These are phyloP conservation scores for Sabatieria punctata DNA, from an alignment of 2,888 invertebrate species.

Conservation along the genomic window DNA sequence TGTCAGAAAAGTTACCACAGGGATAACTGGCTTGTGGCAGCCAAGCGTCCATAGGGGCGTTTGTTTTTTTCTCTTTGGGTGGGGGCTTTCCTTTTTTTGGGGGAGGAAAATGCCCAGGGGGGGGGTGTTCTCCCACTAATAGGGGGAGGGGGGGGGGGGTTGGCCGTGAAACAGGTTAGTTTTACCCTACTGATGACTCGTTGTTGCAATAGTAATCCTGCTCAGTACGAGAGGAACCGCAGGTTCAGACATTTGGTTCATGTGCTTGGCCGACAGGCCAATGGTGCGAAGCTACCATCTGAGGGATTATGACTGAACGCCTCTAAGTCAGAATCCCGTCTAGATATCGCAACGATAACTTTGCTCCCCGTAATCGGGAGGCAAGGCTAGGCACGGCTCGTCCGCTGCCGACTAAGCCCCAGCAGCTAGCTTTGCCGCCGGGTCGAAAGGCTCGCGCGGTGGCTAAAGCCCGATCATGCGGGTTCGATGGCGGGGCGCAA, in stretches of 20 bases:
- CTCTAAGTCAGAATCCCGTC: slow-evolving; percentile 47
- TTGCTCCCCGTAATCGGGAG: slow-evolving; percentile 11
- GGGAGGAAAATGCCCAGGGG: no score
- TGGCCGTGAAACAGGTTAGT: no score
- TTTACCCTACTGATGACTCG: slow-evolving; percentile 44
- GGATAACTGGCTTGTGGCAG: no score
- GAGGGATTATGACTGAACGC: slow-evolving; percentile 44
- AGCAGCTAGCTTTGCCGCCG: background rate
- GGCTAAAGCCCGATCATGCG: no score
- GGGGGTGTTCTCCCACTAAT: no score
- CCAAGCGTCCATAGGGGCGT: slow-evolving; percentile 36
- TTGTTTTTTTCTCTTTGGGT: slow-evolving; percentile 44
- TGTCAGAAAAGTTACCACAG: no score
- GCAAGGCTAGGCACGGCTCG: background rate
- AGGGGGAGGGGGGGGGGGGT: no score
- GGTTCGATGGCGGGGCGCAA: no score
- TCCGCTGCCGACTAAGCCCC: slow-evolving; percentile 5
- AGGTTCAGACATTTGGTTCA: slow-evolving; percentile 39
- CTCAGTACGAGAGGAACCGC: slow-evolving; percentile 39
- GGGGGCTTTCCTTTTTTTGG: slow-evolving; percentile 58
- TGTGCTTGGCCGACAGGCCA: slow-evolving; percentile 46
- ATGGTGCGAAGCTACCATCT: slow-evolving; percentile 50
- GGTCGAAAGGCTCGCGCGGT: background rate
- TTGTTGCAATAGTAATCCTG: slow-evolving; percentile 37
- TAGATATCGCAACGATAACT: slow-evolving; percentile 37